Base-by-base conservation (phyloP, 1,140 invertebrate genomes). In the Periplaneta americana region DNA sequence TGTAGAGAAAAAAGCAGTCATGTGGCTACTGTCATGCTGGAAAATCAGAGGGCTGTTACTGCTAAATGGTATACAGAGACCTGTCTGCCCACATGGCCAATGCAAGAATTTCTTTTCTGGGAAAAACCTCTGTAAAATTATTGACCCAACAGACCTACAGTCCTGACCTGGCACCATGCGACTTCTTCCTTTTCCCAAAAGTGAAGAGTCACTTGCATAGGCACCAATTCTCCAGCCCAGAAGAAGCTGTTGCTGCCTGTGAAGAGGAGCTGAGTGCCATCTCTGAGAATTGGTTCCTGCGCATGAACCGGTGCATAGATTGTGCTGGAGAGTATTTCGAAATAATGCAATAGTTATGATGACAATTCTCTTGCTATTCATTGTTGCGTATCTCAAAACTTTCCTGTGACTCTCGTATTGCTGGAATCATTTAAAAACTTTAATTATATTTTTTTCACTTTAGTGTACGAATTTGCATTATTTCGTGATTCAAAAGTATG, bases 91-190 rank as follows among this genome's bases (percentile, higher is more conserved):
- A 66, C 57, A 57, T 57, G 28, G 33, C 32, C 37, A 80, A 80
- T 32, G 9, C 74, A 22, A 80, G 39, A 80, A 11, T 80, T 66
- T n/a, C n/a, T n/a, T n/a, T n/a, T n/a, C n/a, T n/a, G n/a, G n/a
- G n/a, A n/a, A n/a, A n/a, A n/a, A n/a, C n/a, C n/a, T n/a, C n/a
- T n/a, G n/a, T n/a, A n/a, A n/a, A n/a, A n/a, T n/a, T n/a, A n/a
- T n/a, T n/a, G n/a, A n/a, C n/a, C n/a, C n/a, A n/a, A n/a, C 79
- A 28, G 32, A 37, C 79, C 34, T 80, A 80, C 79, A 80, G 79
- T n/a, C n/a, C n/a, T n/a, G n/a, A n/a, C n/a, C n/a, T n/a, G n/a
- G n/a, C n/a, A n/a, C n/a, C n/a, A n/a, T n/a, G n/a, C n/a, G n/a
- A n/a, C n/a, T n/a, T n/a, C n/a, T n/a, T n/a, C n/a, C n/a, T n/a